A percentile compares a stretch with the other conserved stretches of the same genome.
phyloP scores from a whole-genome alignment of 2,797 vertebrate genomes.

The Borostomias antarcticus region DNA sequence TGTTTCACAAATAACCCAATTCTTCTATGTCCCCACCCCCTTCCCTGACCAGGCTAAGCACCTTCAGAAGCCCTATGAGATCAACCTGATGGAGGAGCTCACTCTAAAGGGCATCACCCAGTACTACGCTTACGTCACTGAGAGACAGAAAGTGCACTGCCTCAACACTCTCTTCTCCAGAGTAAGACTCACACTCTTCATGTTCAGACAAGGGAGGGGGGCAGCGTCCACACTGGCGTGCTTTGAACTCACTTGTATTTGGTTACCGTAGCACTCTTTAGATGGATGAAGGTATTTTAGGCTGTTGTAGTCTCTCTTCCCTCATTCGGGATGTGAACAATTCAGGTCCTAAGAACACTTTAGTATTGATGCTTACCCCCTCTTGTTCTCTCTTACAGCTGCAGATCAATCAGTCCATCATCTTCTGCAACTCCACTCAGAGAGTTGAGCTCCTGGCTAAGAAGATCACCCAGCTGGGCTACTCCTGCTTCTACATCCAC shows the following conservation, averaged over 20 bases:
- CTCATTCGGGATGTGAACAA: too few species aligned
- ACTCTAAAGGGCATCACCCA: constrained; percentile 85
- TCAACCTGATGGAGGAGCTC: constrained; percentile 86
- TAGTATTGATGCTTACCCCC: neutral
- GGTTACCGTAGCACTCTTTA: too few species aligned
- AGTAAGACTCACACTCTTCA: too few species aligned
- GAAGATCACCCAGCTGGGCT: constrained; percentile 82
- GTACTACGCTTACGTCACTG: constrained; percentile 84
- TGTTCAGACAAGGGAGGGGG: too few species aligned
- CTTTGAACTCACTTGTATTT: too few species aligned
- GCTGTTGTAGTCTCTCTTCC: too few species aligned
- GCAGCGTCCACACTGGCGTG: too few species aligned
- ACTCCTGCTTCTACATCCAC: constrained; percentile 85
- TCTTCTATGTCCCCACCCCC: too few species aligned
- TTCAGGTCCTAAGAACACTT: too few species aligned
- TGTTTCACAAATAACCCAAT: neutral
- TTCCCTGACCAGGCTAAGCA: constrained; percentile 70
- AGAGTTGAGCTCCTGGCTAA: constrained; percentile 81
- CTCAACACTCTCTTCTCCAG: constrained; percentile 83
- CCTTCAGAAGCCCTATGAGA: constrained; percentile 84
- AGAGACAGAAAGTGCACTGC: constrained; percentile 85
- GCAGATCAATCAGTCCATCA: constrained; percentile 83
- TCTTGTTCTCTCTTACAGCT: constrained; percentile 56
- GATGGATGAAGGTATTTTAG: too few species aligned
- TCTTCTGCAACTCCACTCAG: constrained; percentile 82